Percentiles rank a stretch among this genome's conserved stretches.
Evolutionary conservation across 37 sponge, comb jelly and placozoan genomes (phyloP).

Genomic region (Cliona cf. orientalis): DNA sequence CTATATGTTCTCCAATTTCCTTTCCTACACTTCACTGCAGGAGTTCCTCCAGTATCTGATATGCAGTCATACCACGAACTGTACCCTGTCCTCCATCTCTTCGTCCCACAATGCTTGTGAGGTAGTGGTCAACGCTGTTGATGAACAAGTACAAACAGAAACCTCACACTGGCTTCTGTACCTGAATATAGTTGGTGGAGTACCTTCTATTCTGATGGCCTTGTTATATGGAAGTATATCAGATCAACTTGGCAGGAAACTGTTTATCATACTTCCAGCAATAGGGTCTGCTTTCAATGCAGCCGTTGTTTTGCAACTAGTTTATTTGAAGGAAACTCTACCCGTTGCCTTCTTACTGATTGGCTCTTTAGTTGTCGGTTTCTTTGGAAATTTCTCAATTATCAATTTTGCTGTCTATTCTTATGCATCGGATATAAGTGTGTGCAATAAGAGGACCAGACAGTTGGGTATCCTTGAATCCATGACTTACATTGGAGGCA

Average conservation of each 20-base stretch:
- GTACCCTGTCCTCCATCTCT: constrained; percentile 26
- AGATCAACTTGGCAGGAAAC: constrained; percentile 66
- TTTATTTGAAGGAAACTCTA: background rate
- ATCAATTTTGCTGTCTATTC: constrained; percentile 71
- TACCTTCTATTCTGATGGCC: constrained; percentile 63
- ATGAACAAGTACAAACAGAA: constrained; percentile 44
- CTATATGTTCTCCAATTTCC: constrained; percentile 65
- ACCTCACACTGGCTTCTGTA: constrained; percentile 87
- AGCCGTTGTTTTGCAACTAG: constrained; percentile 42
- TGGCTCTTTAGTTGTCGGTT: constrained; percentile 45
- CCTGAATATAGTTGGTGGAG: constrained; percentile 52
- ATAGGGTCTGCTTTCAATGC: constrained; percentile 54
- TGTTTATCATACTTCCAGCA: constrained; percentile 68
- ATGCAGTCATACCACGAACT: constrained; percentile 58
- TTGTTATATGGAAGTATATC: constrained; percentile 71
- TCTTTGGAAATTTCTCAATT: constrained; percentile 61
- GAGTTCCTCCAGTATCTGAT: constrained; percentile 52
- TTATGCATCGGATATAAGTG: constrained; percentile 70
- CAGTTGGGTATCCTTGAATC: constrained; percentile 80
- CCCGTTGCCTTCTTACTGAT: constrained; percentile 48
- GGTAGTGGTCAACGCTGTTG: constrained; percentile 6
- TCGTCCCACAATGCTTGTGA: background rate
- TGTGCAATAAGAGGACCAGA: constrained; percentile 43
- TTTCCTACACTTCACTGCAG: constrained; percentile 60
- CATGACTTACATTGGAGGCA: constrained; percentile 80